Evolutionary conservation across 2,113 vertebrate genomes (phyloP).

Genomic region (Aspiorhynchus laticeps): DNA sequence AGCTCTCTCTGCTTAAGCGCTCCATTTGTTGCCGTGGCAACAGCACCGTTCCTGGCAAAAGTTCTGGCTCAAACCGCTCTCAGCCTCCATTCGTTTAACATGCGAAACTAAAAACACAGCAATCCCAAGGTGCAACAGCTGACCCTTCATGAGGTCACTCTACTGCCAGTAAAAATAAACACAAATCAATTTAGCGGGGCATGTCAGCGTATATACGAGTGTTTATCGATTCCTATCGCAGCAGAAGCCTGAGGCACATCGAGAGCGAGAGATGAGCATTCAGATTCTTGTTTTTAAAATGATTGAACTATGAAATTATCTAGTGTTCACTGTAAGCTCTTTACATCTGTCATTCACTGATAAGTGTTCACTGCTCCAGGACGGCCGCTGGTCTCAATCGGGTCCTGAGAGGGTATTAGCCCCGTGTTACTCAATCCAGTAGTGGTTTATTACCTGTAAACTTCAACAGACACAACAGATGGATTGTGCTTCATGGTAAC

Average conservation of each 20-base stretch:
- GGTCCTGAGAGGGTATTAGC: neutral
- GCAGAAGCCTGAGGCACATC: neutral
- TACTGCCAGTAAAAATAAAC: constrained; percentile 37
- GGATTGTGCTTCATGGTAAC: neutral
- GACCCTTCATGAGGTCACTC: neutral
- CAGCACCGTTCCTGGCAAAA: constrained; percentile 42
- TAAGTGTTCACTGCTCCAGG: neutral
- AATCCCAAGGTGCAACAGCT: neutral
- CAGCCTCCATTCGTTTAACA: constrained; percentile 18
- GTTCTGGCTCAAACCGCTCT: constrained; percentile 35
- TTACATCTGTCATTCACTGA: neutral
- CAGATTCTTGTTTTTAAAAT: neutral
- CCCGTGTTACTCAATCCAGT: neutral
- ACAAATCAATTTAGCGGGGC: constrained; percentile 36
- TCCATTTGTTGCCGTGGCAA: constrained; percentile 38
- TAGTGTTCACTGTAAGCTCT: neutral
- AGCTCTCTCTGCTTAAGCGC: constrained; percentile 32
- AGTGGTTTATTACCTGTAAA: neutral
- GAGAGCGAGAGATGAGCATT: neutral
- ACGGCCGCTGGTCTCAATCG: too few relatives aligned
- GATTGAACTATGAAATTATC: neutral
- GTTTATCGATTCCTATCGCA: constrained; percentile 5
- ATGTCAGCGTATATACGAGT: constrained; percentile 20
- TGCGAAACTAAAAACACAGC: constrained; percentile 24
- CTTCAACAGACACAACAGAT: neutral